phyloP scores from a whole-genome alignment of 2,113 vertebrate species.

The Cinclus mexicanus region DNA sequence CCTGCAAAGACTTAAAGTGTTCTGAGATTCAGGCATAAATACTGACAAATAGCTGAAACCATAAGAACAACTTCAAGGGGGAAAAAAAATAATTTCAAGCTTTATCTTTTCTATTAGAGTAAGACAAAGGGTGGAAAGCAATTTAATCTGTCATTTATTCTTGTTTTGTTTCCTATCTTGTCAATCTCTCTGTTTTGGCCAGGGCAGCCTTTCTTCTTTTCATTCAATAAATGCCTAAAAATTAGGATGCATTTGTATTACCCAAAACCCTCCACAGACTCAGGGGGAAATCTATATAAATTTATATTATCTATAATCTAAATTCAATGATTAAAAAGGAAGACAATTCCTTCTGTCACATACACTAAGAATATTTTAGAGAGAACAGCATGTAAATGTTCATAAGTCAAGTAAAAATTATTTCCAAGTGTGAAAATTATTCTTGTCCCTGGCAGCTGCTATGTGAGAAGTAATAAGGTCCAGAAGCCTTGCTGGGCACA shows the following conservation, averaged over 20 bases:
- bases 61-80: background rate
- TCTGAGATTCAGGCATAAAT: background rate
- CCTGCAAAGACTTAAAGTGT: background rate
- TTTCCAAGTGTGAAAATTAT: slow-evolving; percentile 45
- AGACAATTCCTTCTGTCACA: background rate
- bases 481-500: background rate
- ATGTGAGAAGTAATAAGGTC: background rate
- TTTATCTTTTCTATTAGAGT: background rate
- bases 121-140: background rate
- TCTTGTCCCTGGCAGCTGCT: slow-evolving; percentile 47
- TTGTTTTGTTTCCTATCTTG: background rate
- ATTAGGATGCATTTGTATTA: background rate
- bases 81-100: background rate
- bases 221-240: background rate
- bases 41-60: background rate
- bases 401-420: slow-evolving; percentile 37
- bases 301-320: background rate
- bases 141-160: background rate
- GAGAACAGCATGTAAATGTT: background rate
- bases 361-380: background rate
- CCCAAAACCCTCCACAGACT: background rate
- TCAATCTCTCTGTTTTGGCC: background rate
- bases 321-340: background rate
- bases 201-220: background rate
- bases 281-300: background rate